Base-by-base conservation (phyloP, 1,140 invertebrate species). In the Helicoverpa armigera region DNA sequence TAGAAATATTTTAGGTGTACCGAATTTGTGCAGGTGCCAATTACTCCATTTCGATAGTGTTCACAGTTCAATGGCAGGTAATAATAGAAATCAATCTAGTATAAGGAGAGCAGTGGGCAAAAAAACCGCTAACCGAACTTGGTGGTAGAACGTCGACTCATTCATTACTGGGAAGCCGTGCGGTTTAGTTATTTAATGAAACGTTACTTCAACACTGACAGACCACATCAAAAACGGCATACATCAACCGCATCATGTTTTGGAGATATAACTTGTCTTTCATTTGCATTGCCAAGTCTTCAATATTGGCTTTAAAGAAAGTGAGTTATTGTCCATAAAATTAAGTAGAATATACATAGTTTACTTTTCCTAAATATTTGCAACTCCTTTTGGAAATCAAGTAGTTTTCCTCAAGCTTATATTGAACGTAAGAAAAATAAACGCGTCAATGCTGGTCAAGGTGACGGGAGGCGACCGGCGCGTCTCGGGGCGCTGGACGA, bases 81-180 rank as follows among this genome's bases (percentile, higher is more conserved):
- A 89, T 91, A 90, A 92, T 91, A 90, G 90, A 92, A 93, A 92
- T 93, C 89, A 91, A 93, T 92, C 84, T 88, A 80, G 77, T 81
- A 83, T 88, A 89, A 91, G 82, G 87, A 90, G 89, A 91, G 87
- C 87, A 88, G 83, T 85, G 81, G 87, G 87, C 85, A 92, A 93
- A 93, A 92, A 92, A 91, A 87, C 92, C 89, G 90, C 89, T 92
- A 91, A 88, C 87, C 88, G 87, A 94, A 94, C 87, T 89, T 90
- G 81, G 87, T 86, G 84, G 86, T 85, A 85, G 85, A 88, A 83
- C 86, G 85, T 88, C 86, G 83, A 89, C 85, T 92, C 89, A 91
- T 92, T 91, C 90, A 92, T 89, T 92, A 90, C 86, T 80, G 65
- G 69, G 77, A 86, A 88, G 80, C 84, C 81, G 85, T 89, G 89